These are phyloP conservation scores for Platanista minor DNA, from an alignment of 2,113 vertebrate genomes.

Conservation along the genomic window DNA sequence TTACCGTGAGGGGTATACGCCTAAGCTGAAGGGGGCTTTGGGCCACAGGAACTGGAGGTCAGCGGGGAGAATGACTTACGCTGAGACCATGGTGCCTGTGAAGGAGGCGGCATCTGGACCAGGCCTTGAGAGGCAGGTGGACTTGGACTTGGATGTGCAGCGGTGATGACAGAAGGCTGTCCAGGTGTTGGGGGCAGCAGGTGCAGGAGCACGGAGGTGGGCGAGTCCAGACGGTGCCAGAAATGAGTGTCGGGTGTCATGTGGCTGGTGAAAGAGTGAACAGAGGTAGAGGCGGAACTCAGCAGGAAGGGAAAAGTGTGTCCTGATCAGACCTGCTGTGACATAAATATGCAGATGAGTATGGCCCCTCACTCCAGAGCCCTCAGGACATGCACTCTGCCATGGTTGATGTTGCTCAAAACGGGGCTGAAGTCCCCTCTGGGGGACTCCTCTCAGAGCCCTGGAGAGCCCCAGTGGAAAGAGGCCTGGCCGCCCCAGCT, in stretches of 20 bases:
- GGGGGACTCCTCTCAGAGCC: neutral
- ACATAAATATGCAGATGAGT: neutral
- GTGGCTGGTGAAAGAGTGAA: neutral
- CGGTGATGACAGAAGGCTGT: neutral
- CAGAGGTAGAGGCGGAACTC: neutral
- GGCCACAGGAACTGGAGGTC: neutral
- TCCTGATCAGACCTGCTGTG: neutral
- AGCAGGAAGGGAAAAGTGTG: neutral
- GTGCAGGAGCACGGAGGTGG: neutral
- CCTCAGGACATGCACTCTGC: neutral
- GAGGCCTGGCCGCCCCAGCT: neutral
- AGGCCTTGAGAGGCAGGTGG: neutral
- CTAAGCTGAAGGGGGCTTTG: too few species aligned
- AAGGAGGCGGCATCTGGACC: neutral
- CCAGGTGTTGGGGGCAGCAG: too few species aligned
- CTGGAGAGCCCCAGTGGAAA: neutral
- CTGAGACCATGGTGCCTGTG: neutral
- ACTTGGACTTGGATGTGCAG: too few species aligned
- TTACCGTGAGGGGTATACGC: neutral
- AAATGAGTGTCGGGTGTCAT: fast-evolving
- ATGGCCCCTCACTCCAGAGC: neutral
- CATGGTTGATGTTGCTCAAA: neutral
- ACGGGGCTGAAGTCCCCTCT: neutral
- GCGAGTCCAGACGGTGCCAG: fast-evolving
- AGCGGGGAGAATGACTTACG: neutral